These are phyloP conservation scores for Dendronephthya gigantea DNA, from an alignment of 64 coral and sea anemone genomes.

Conservation along the genomic window DNA sequence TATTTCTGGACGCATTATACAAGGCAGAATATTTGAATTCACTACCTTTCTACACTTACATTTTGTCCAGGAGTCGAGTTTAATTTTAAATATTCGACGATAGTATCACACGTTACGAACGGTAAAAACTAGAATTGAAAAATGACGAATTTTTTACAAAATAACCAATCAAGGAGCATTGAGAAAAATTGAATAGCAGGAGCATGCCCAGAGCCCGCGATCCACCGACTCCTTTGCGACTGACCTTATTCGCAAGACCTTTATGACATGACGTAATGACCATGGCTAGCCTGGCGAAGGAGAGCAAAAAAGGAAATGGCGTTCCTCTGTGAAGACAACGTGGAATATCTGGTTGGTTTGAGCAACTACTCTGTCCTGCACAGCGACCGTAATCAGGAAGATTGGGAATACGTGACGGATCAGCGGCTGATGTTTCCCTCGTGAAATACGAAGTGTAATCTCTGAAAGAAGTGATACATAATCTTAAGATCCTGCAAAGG, in stretches of 20 bases:
- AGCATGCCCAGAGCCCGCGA: too few species aligned
- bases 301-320: conserved; percentile 31
- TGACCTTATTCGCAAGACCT: neutral
- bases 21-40: too few species aligned
- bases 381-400: conserved; percentile 32
- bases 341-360: neutral
- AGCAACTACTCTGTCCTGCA: neutral
- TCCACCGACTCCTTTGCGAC: neutral
- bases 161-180: neutral
- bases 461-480: neutral
- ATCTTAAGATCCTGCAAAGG: too few species aligned
- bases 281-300: neutral
- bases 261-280: conserved; percentile 14
- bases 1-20: too few species aligned
- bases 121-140: conserved; percentile 38
- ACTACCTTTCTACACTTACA: conserved; percentile 23
- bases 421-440: neutral
- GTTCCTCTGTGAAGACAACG: neutral
- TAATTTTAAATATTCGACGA: conserved; percentile 46
- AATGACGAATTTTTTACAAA: neutral
- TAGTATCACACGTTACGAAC: conserved; percentile 27
- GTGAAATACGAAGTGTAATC: neutral
- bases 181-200: too few species aligned
- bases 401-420: neutral
- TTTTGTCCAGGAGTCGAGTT: conserved; percentile 14